These are phyloP conservation scores for Agrenia bidenticulata DNA, from an alignment of 2,888 invertebrate genomes.

Conservation along the genomic window DNA sequence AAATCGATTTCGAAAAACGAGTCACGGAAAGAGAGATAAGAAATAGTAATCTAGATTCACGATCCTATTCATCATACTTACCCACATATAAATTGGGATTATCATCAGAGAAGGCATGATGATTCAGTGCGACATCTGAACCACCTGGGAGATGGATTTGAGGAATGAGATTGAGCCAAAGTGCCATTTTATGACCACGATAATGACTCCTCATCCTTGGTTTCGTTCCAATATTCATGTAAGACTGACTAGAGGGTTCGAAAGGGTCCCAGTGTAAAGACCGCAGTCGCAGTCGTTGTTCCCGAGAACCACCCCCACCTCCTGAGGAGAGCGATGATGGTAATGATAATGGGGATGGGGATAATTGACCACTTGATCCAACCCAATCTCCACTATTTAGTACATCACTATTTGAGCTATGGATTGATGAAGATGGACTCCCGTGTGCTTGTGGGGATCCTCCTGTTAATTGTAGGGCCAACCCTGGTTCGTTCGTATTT, in stretches of 20 bases:
- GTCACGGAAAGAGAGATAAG: too few species aligned
- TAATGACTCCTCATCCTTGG: slow-evolving; percentile 73
- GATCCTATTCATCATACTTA: slow-evolving; percentile 55
- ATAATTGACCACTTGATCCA: background rate
- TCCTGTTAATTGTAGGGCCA: background rate
- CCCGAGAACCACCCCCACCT: slow-evolving; percentile 37
- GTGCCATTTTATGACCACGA: slow-evolving; percentile 83
- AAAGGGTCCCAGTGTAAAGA: slow-evolving; percentile 51
- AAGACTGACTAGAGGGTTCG: slow-evolving; percentile 44
- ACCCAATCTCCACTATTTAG: background rate
- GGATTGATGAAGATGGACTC: background rate
- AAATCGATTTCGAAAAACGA: too few species aligned
- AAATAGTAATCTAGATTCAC: too few species aligned
- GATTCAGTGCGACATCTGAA: slow-evolving; percentile 77
- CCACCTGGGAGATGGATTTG: slow-evolving; percentile 78
- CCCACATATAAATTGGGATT: slow-evolving; percentile 75
- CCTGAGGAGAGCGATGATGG: slow-evolving; percentile 2
- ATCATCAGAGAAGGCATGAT: slow-evolving; percentile 79
- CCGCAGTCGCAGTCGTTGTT: slow-evolving; percentile 45
- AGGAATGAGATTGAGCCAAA: slow-evolving; percentile 85
- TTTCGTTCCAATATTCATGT: slow-evolving; percentile 49
- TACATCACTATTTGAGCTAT: slow-evolving; percentile 1
- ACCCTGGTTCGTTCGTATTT: slow-evolving; percentile 45
- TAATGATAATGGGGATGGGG: background rate
- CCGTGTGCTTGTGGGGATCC: background rate